phyloP scores from a whole-genome alignment of 2,888 invertebrate species.

The Drosophila sordidapex region DNA sequence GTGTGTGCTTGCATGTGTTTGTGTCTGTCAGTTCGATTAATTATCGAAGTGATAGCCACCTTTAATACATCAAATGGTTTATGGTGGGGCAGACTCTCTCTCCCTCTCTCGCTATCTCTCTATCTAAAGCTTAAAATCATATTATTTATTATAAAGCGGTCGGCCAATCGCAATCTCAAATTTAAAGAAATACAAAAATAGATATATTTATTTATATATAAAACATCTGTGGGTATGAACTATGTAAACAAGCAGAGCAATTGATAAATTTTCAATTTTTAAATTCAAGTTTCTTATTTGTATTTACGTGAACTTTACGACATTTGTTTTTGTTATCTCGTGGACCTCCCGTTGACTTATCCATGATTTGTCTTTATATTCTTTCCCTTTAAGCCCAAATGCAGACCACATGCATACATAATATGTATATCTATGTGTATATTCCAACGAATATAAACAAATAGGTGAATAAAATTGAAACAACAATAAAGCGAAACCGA shows the following conservation, averaged over 20 bases:
- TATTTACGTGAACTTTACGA: background rate
- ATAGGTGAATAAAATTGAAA: background rate
- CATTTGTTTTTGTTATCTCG: background rate
- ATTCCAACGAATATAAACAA: slow-evolving; percentile 11
- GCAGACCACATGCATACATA: background rate
- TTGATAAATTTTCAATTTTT: slow-evolving; percentile 39
- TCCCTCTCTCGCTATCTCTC: slow-evolving; percentile 17
- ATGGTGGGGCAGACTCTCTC: background rate
- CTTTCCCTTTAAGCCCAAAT: background rate
- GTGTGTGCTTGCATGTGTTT: slow-evolving; percentile 20
- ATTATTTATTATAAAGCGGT: slow-evolving; percentile 65
- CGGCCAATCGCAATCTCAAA: slow-evolving; percentile 10
- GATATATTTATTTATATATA: background rate
- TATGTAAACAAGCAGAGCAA: slow-evolving; percentile 55
- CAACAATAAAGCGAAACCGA: background rate
- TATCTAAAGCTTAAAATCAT: slow-evolving; percentile 51
- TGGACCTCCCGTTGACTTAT: background rate
- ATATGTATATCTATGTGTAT: background rate
- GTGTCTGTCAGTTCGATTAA: slow-evolving; percentile 57
- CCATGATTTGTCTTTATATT: slow-evolving; percentile 2
- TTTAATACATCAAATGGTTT: slow-evolving; percentile 33
- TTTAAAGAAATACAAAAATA: background rate
- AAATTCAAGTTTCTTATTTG: slow-evolving; percentile 1
- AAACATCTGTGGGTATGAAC: slow-evolving; percentile 15
- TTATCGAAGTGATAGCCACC: slow-evolving; percentile 65